Conservation (phyloP, 2,888 invertebrate genomes). For the Cetonia aurata region DNA sequence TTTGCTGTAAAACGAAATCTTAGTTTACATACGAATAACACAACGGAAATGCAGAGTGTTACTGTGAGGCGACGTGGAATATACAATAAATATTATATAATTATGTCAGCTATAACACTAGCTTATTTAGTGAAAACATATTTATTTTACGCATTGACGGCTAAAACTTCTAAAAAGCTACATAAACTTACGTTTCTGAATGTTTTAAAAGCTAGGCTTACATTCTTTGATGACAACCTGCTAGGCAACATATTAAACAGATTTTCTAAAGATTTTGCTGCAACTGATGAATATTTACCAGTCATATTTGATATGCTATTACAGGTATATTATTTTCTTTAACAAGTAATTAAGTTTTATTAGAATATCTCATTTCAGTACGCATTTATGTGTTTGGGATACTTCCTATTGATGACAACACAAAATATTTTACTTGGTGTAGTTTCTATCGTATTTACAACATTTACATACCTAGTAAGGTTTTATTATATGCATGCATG, state of each 20-base stretch:
- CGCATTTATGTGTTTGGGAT: slow-evolving; percentile 73
- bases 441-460: slow-evolving; percentile 74
- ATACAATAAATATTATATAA: slow-evolving; percentile 32
- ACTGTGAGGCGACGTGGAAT: slow-evolving; percentile 13
- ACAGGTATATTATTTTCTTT: slow-evolving; percentile 32
- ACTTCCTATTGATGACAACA: slow-evolving; percentile 78
- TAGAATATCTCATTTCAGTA: slow-evolving; percentile 62
- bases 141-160: slow-evolving; percentile 46
- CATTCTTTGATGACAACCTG: slow-evolving; percentile 48
- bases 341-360: too few species aligned
- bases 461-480: slow-evolving; percentile 74
- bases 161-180: slow-evolving; percentile 46
- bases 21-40: slow-evolving; percentile 24
- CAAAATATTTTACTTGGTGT: slow-evolving; percentile 77
- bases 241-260: slow-evolving; percentile 51
- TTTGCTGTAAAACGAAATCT: slow-evolving; percentile 18
- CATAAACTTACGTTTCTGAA: slow-evolving; percentile 47
- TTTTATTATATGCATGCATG: slow-evolving; percentile 78
- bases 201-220: slow-evolving; percentile 47
- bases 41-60: slow-evolving; percentile 18
- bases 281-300: slow-evolving; percentile 50
- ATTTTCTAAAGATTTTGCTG: slow-evolving; percentile 51
- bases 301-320: slow-evolving; percentile 35
- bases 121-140: slow-evolving; percentile 50
- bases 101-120: slow-evolving; percentile 29